Base-by-base conservation (phyloP, 1,140 invertebrate genomes). In the Cheumatopsyche charites region DNA sequence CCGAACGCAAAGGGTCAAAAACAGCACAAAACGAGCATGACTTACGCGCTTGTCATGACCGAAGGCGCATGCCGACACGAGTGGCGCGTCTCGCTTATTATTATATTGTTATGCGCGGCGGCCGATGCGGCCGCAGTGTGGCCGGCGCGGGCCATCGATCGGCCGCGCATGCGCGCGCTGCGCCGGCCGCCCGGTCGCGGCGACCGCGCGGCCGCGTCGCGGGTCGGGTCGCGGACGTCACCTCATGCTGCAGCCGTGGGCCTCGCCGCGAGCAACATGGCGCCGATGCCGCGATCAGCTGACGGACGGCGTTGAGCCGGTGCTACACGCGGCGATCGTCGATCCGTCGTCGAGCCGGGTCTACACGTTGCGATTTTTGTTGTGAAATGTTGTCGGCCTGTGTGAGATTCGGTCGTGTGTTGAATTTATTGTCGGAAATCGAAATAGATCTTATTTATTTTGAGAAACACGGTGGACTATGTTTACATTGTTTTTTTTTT, bases 201-300 rank as follows among this genome's bases (percentile, higher is more conserved):
- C 17, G 36, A 19, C 1, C 9, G 63, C n/a, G 17, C 42, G 45
- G 29, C 26, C 42, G 17, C 5, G n/a, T 19, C 25, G n/a, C 42
- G 26, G 21, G 21, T 58, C 55, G 25, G 23, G 19, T 7, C 21
- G n/a, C n/a, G n/a, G 41, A 42, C 41, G 12, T 42, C 41, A 12
- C 5, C 41, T 5, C 9, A 25, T 2, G 55, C 0, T 9, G 63
- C 42, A 43, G 12, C 42, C 1, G 42, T 0, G 1, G 1, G 42
- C 29, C 21, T 19, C 45, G 63, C 45, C 15, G 19, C 17, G 17
- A 4, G 25, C 25, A 47, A 29, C 43, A 17, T 42, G 21, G 62
- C 62, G 62, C 29, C 62, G 36, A 11, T 29, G 29, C 36, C 62
- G 62, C 15, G 21, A 58, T 25, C 55, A 17, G 49, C 49, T 52